Evolutionary conservation across 2,113 vertebrate species (phyloP), one percentile per base, ranked within the genome.

Genomic region (Murina feae): DNA sequence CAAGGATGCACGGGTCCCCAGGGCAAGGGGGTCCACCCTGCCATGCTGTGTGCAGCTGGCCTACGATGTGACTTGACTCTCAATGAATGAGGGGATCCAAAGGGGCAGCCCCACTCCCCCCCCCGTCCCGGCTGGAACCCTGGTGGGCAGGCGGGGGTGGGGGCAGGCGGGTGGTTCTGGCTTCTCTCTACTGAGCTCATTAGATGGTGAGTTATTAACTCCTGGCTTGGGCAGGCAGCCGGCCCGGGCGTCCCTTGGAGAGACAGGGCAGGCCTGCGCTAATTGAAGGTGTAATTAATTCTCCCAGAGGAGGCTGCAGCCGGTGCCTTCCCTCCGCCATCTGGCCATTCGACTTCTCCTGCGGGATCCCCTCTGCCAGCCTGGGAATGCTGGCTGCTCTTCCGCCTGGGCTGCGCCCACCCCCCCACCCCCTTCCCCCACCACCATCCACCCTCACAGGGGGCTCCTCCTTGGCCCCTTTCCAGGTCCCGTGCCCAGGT

Each of bases 281-380:
- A 94, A 96, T 92, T 92, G 95, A 97, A 90, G 78, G 69, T 65
- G 93, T 96, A 96, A 96, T 97, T 96, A 96, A 96, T 96, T 94
- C 94, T 96, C 95, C 93, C 96, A 96, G 92, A 0, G 79, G 96
- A 93, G 91, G 60, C 93, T 81, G 58, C 93, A 90, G 90, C 68
- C 35, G 1, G 84, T 30, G 88, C 85, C 90, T 95, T 95, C 74
- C 69, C 78, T 96, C 84, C 71, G 86, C 96, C 96, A 97, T 96
- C 96, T 97, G 97, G 93, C 78, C 12, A 0, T 75, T 84, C 75
- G 71, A 79, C 88, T 89, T 78, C 68, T 92, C 90, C 94, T 58
- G 81, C 35, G 28, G 91, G 79, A 68, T 78, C 71, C 79, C 79
- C 89, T 84, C 47, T 91, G 80, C 71, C 44, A 53, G 83, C 39